Evolutionary conservation across 2,888 invertebrate species (phyloP).

Genomic region (Actias luna): DNA sequence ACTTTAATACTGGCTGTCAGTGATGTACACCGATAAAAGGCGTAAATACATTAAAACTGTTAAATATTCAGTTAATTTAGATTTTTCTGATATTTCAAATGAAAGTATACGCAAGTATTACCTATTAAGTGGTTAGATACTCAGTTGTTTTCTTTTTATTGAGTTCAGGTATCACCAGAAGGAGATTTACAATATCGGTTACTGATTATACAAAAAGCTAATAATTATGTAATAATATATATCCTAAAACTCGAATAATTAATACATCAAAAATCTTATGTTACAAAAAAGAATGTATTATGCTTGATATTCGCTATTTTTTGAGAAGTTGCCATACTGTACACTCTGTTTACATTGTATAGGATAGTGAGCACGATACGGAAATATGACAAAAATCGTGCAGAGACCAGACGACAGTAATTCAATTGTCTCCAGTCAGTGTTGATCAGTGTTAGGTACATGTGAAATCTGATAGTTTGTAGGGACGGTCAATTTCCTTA

Average conservation of each 20-base stretch:
- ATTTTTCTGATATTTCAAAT: not conserved
- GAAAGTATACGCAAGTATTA: not conserved
- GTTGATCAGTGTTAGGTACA: slow-evolving; percentile 76
- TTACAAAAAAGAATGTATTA: not conserved
- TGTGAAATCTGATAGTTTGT: slow-evolving; percentile 78
- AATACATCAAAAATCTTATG: not conserved
- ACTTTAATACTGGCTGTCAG: no score
- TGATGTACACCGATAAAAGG: no score
- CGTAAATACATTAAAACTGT: no score
- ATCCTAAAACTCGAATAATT: not conserved
- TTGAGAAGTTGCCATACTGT: slow-evolving; percentile 3
- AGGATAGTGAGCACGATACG: slow-evolving; percentile 41
- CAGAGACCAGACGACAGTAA: slow-evolving; percentile 73
- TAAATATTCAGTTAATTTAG: no score
- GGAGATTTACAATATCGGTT: not conserved
- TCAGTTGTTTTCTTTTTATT: not conserved
- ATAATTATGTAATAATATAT: not conserved
- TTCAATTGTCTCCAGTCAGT: slow-evolving; percentile 75
- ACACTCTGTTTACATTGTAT: slow-evolving; percentile 31
- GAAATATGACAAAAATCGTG: slow-evolving; percentile 74
- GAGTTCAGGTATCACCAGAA: not conserved
- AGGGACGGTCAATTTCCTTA: slow-evolving; percentile 72
- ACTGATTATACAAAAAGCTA: not conserved
- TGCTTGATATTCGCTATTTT: not conserved
- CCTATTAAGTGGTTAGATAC: no score